phyloP scores from a whole-genome alignment of 1,140 invertebrate genomes.

The Ephestia elutella region DNA sequence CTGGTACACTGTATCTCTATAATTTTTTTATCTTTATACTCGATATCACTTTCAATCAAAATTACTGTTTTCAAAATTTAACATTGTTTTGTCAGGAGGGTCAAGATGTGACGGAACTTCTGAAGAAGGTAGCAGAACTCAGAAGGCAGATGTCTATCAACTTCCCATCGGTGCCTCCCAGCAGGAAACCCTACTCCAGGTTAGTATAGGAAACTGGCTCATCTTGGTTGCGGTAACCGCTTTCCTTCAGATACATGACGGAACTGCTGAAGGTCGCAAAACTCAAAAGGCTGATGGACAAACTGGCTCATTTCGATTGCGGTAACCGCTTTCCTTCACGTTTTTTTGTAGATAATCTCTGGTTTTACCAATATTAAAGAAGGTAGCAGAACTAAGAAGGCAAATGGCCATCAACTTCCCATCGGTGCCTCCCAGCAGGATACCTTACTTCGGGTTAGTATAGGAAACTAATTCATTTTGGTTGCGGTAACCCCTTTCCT shows the following conservation, averaged over 20 bases:
- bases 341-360: too few relatives aligned
- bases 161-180: constrained; percentile 45
- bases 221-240: too few relatives aligned
- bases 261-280: too few relatives aligned
- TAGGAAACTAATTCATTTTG: too few relatives aligned
- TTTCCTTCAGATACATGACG: too few relatives aligned
- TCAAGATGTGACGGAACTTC: constrained; percentile 82
- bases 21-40: too few relatives aligned
- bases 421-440: constrained; percentile 31
- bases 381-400: constrained; percentile 81
- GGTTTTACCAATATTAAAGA: too few relatives aligned
- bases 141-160: constrained; percentile 74
- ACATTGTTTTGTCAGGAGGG: constrained; percentile 73
- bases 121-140: constrained; percentile 83
- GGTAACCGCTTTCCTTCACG: too few relatives aligned
- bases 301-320: too few relatives aligned
- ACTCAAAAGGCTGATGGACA: too few relatives aligned
- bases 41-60: too few relatives aligned
- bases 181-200: constrained; percentile 41
- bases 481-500: too few relatives aligned
- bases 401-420: constrained; percentile 70
- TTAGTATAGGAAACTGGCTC: constrained; percentile 20
- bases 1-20: neutral
- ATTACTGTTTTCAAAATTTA: constrained; percentile 9
- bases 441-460: constrained; percentile 41